Percentiles rank a stretch among this genome's conserved stretches.
phyloP scores from a whole-genome alignment of 2,113 vertebrate species.

The Gobio gobio region DNA sequence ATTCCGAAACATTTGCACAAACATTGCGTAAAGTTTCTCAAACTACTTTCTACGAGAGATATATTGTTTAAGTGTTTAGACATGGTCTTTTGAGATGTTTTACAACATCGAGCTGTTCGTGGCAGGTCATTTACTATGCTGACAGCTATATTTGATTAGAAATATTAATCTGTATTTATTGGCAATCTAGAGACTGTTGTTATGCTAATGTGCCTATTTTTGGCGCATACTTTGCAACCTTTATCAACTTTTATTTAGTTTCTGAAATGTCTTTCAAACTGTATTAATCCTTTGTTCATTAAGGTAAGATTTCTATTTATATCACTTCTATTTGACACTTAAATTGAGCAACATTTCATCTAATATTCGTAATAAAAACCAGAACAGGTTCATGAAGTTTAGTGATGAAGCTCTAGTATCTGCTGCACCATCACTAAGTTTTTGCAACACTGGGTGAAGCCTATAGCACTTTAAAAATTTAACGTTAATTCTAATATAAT shows the following conservation, averaged over 20 bases:
- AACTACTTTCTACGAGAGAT: neutral
- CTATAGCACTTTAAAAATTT: neutral
- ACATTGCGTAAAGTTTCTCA: constrained; percentile 28
- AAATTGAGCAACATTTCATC: neutral
- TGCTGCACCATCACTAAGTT: neutral
- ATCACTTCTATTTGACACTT: neutral
- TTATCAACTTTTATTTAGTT: neutral
- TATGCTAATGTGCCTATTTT: neutral
- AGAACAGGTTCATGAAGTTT: neutral
- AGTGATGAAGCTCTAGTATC: neutral
- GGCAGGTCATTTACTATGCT: neutral
- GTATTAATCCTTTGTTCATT: neutral
- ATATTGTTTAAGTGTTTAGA: neutral
- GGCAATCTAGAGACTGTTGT: neutral
- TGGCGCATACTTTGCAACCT: neutral
- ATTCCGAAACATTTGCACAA: constrained; percentile 38
- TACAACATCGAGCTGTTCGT: neutral
- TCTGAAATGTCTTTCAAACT: neutral
- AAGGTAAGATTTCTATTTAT: neutral
- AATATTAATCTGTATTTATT: neutral
- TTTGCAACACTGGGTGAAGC: neutral
- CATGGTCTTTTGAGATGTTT: neutral
- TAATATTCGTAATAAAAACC: neutral
- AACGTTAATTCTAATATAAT: neutral
- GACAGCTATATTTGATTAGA: neutral